Percentiles rank a stretch among this genome's conserved stretches.
Conservation (phyloP, 1,140 invertebrate genomes). For the Colletes gigas region DNA sequence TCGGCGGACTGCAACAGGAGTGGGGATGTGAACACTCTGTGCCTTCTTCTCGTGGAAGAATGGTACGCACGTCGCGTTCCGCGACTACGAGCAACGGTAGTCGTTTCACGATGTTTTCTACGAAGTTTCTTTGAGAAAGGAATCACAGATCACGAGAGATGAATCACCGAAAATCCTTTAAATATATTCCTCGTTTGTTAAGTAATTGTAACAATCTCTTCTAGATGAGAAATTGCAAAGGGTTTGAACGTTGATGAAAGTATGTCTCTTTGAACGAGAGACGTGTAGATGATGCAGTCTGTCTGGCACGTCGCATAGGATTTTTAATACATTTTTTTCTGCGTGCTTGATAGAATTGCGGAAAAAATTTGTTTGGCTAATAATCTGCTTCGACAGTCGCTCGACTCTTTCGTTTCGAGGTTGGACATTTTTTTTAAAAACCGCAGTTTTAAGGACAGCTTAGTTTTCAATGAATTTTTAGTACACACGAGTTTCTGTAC, state of each 20-base stretch:
- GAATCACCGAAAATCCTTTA: neutral
- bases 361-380: neutral
- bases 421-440: neutral
- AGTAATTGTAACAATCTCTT: neutral
- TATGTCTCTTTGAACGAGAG: neutral
- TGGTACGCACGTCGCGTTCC: no score
- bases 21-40: no score
- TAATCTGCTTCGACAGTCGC: neutral
- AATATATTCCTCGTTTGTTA: neutral
- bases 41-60: no score
- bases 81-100: neutral
- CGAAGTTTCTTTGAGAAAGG: neutral
- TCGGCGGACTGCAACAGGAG: no score
- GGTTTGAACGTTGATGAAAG: neutral
- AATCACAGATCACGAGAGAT: neutral
- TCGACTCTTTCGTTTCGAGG: neutral
- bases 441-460: neutral
- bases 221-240: neutral
- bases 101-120: neutral
- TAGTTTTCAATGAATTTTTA: neutral
- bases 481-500: neutral
- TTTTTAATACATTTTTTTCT: constrained; percentile 2
- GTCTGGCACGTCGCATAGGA: neutral
- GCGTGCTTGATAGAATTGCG: neutral
- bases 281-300: neutral